A percentile compares a stretch with the other conserved stretches of the same genome.
These are phyloP conservation scores for Tenthredo mesomela DNA, from an alignment of 2,888 invertebrate species.

Conservation along the genomic window DNA sequence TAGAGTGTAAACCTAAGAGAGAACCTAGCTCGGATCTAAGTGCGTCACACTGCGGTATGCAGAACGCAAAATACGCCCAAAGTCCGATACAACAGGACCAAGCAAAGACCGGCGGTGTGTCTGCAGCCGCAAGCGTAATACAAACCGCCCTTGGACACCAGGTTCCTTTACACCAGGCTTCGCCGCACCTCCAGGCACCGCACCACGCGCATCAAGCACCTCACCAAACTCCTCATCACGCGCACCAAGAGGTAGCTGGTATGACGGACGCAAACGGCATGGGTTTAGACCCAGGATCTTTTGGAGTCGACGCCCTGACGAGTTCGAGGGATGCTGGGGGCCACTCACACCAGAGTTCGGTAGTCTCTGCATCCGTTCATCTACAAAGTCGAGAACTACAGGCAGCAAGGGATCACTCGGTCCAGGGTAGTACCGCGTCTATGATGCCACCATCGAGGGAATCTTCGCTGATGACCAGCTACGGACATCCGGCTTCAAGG, in stretches of 20 bases:
- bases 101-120: conserved; percentile 73
- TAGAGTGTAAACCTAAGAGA: conserved; percentile 84
- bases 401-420: conserved; percentile 21
- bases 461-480: conserved; percentile 74
- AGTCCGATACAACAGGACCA: conserved; percentile 79
- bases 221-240: conserved; percentile 60
- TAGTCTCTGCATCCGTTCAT: not conserved
- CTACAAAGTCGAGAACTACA: conserved; percentile 29
- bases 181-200: conserved; percentile 58
- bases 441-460: conserved; percentile 26
- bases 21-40: conserved; percentile 83
- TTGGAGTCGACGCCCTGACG: conserved; percentile 84
- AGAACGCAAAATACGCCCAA: conserved; percentile 73
- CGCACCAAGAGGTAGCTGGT: conserved; percentile 70
- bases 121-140: conserved; percentile 67
- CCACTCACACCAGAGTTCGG: conserved; percentile 59
- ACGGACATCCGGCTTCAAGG: conserved; percentile 71
- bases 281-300: conserved; percentile 78
- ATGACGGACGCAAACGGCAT: conserved; percentile 67
- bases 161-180: conserved; percentile 43
- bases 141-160: conserved; percentile 71
- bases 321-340: conserved; percentile 76
- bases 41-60: conserved; percentile 77
- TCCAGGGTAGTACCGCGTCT: conserved; percentile 6
- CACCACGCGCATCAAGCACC: conserved; percentile 67